phyloP scores from a whole-genome alignment of 2,888 invertebrate genomes.

The Gortyna flavago region DNA sequence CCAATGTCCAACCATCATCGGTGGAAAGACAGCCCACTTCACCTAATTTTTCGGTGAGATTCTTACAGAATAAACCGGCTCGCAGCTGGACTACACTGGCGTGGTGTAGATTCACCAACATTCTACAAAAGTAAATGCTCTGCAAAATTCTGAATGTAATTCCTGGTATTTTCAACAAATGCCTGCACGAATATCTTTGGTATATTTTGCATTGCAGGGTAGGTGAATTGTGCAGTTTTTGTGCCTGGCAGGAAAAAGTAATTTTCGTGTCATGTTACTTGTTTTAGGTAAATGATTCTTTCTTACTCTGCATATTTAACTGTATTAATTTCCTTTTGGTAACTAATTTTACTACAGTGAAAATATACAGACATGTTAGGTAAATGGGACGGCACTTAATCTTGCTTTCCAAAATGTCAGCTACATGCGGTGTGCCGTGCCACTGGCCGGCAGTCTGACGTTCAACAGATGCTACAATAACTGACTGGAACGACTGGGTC shows the following conservation, averaged over 20 bases:
- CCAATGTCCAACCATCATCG: too few species aligned
- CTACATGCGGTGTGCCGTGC: background rate
- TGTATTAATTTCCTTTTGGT: background rate
- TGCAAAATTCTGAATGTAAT: slow-evolving; percentile 12
- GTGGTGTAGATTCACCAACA: slow-evolving; percentile 1
- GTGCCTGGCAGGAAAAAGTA: background rate
- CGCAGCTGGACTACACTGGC: background rate
- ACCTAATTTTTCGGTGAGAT: background rate
- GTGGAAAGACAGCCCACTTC: background rate
- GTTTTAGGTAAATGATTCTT: background rate
- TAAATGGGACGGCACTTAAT: slow-evolving; percentile 11
- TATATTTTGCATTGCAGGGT: slow-evolving; percentile 3
- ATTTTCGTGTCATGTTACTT: background rate
- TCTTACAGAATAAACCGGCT: background rate
- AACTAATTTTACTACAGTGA: background rate
- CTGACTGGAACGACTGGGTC: slow-evolving; percentile 11
- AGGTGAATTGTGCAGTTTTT: background rate
- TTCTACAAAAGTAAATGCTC: slow-evolving; percentile 9
- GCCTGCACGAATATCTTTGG: slow-evolving; percentile 8
- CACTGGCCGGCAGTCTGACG: slow-evolving; percentile 11
- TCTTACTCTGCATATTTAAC: background rate
- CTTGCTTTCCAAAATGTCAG: slow-evolving; percentile 29
- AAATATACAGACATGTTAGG: background rate
- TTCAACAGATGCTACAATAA: slow-evolving; percentile 34
- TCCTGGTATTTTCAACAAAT: slow-evolving; percentile 7